A percentile compares a stretch with the other conserved stretches of the same genome.
Evolutionary conservation across 2,113 vertebrate genomes (phyloP).

Genomic region (Oostethus manadensis): DNA sequence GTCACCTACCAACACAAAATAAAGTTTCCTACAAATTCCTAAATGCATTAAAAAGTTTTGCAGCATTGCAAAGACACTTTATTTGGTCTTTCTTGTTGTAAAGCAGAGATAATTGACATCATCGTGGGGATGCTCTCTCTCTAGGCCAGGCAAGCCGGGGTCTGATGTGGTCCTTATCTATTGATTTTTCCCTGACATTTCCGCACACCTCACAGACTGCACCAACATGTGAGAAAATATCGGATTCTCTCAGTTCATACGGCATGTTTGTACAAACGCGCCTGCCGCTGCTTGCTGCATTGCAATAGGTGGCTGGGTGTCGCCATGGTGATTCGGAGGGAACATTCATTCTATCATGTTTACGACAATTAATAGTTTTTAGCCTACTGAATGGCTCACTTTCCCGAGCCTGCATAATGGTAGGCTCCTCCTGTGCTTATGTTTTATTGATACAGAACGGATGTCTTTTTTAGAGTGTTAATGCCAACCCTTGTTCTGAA

Average conservation of each 20-base stretch:
- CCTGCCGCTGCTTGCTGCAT: constrained; percentile 55
- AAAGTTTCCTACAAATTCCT: constrained; percentile 57
- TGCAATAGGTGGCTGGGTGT: constrained; percentile 53
- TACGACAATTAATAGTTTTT: background rate
- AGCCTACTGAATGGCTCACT: constrained; percentile 8
- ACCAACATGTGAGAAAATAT: constrained; percentile 74
- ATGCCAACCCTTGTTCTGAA: constrained; percentile 73
- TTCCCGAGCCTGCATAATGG: constrained; percentile 46
- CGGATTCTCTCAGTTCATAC: constrained; percentile 71
- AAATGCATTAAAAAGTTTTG: constrained; percentile 63
- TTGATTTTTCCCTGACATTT: constrained; percentile 74
- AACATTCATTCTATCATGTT: background rate
- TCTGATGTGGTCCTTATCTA: constrained; percentile 74
- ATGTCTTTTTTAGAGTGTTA: constrained; percentile 72
- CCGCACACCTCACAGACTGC: constrained; percentile 72
- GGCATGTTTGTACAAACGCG: constrained; percentile 69
- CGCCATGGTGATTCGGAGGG: constrained; percentile 41
- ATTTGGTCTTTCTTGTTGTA: constrained; percentile 63
- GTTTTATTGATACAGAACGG: constrained; percentile 73
- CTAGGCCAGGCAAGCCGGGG: constrained; percentile 69
- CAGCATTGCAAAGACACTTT: constrained; percentile 62
- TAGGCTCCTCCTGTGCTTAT: constrained; percentile 70
- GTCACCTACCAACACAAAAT: constrained; percentile 30
- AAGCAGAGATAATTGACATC: constrained; percentile 73
- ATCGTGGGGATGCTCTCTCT: constrained; percentile 71